These are phyloP conservation scores for Forbesichthys agassizii DNA, from an alignment of 2,113 vertebrate genomes.

Conservation along the genomic window DNA sequence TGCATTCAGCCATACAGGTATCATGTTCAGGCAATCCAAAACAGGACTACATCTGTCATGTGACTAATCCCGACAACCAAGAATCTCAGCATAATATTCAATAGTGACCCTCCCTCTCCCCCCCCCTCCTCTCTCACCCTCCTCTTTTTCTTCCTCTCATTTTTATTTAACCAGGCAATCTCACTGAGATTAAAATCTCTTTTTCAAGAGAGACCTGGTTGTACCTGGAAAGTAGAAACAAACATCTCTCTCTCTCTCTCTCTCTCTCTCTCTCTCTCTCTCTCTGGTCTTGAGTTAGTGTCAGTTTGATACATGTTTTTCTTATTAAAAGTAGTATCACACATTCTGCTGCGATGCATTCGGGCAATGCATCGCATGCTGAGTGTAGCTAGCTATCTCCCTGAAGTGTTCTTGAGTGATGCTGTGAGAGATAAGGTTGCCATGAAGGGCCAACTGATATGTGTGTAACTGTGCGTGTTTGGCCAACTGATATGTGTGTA, in stretches of 20 bases:
- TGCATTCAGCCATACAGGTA: slow-evolving; percentile 60
- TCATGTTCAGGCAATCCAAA: slow-evolving; percentile 57
- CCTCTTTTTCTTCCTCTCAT: background rate
- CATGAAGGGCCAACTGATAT: slow-evolving; percentile 42
- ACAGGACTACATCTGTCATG: slow-evolving; percentile 55
- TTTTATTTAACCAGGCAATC: no score
- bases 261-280: slow-evolving; percentile 19
- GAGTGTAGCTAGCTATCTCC: slow-evolving; percentile 6
- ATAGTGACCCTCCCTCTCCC: slow-evolving; percentile 18
- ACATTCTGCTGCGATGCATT: background rate
- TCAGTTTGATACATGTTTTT: no score
- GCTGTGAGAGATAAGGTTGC: slow-evolving; percentile 23
- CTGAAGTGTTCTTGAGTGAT: slow-evolving; percentile 15
- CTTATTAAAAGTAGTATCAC: background rate
- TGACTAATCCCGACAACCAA: slow-evolving; percentile 38
- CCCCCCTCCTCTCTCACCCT: no score
- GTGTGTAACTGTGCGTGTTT: slow-evolving; percentile 17
- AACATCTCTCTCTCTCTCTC: slow-evolving; percentile 15
- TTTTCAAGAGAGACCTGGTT: no score
- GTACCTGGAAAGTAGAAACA: no score
- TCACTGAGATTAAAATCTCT: no score
- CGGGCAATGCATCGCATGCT: slow-evolving; percentile 12
- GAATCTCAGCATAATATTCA: slow-evolving; percentile 33
- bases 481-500: slow-evolving; percentile 57
- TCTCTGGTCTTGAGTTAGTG: background rate